Conservation (phyloP, 2,113 vertebrate genomes). For the Eolophus roseicapilla region DNA sequence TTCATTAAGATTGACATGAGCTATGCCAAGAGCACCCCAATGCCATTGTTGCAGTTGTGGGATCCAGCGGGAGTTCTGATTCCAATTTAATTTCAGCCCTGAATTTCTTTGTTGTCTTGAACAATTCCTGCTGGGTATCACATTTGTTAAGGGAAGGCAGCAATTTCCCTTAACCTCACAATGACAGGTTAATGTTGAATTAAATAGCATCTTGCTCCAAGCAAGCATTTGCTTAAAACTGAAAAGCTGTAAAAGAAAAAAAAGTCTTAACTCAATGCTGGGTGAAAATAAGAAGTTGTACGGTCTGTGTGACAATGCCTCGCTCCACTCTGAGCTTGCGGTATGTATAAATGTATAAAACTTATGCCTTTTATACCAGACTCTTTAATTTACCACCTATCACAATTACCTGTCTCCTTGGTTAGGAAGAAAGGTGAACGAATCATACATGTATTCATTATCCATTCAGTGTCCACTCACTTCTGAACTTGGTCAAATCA, state of each 20-base stretch:
- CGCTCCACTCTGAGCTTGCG: neutral
- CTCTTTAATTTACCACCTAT: neutral
- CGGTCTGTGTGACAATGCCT: neutral
- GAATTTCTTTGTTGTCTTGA: neutral
- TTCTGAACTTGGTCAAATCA: neutral
- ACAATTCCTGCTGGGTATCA: neutral
- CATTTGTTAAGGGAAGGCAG: neutral
- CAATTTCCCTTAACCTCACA: neutral
- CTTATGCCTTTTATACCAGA: neutral
- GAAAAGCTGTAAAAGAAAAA: neutral
- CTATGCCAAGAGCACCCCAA: neutral
- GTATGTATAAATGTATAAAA: neutral
- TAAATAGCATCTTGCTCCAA: neutral
- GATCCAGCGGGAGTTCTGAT: neutral
- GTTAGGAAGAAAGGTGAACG: neutral
- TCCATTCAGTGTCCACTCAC: neutral
- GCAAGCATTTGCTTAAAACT: neutral
- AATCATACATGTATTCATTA: neutral
- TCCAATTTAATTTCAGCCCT: neutral
- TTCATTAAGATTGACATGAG: neutral
- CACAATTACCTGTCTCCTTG: neutral
- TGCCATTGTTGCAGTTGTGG: neutral
- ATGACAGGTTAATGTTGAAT: neutral
- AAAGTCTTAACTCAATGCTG: neutral
- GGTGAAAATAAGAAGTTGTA: neutral